Conservation (phyloP, 2,113 vertebrate species). For the Lampris incognitus region DNA sequence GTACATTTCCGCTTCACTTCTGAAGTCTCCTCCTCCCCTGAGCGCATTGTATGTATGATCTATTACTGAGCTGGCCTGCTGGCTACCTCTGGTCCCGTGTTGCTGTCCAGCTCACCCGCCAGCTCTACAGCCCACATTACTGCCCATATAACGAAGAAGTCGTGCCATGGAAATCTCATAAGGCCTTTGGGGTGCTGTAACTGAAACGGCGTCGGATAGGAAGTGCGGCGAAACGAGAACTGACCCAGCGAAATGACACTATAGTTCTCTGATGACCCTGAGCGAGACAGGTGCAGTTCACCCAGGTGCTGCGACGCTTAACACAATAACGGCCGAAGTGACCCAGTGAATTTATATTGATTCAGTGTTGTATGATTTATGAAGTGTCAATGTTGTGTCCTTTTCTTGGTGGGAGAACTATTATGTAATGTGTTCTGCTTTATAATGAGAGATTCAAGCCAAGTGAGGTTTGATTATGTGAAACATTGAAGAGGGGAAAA, state of each 20-base stretch:
- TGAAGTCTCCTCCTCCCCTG: neutral
- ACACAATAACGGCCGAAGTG: conserved; percentile 44
- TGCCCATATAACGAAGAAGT: conserved; percentile 16
- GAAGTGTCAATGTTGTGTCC: conserved; percentile 36
- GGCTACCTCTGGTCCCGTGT: neutral
- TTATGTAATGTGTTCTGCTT: conserved; percentile 61
- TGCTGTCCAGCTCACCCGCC: neutral
- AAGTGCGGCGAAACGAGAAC: too few species aligned
- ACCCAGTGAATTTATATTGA: conserved; percentile 54
- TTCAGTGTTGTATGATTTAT: conserved; percentile 65
- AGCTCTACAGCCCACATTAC: conserved; percentile 36
- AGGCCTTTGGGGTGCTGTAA: too few species aligned
- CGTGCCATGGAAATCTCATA: neutral
- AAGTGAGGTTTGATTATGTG: conserved; percentile 37
- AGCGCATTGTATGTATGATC: too few species aligned
- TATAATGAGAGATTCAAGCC: conserved; percentile 46
- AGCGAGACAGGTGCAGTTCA: conserved; percentile 33
- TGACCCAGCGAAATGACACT: neutral
- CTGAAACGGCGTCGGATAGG: too few species aligned
- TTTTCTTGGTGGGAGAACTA: conserved; percentile 38
- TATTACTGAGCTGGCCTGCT: conserved; percentile 9
- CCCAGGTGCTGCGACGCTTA: conserved; percentile 23
- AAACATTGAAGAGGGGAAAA: conserved; percentile 25
- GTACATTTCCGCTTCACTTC: conserved; percentile 8
- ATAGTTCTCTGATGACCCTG: neutral